These are phyloP conservation scores for Druceiella hillmani DNA, from an alignment of 2,888 invertebrate genomes.

Conservation along the genomic window DNA sequence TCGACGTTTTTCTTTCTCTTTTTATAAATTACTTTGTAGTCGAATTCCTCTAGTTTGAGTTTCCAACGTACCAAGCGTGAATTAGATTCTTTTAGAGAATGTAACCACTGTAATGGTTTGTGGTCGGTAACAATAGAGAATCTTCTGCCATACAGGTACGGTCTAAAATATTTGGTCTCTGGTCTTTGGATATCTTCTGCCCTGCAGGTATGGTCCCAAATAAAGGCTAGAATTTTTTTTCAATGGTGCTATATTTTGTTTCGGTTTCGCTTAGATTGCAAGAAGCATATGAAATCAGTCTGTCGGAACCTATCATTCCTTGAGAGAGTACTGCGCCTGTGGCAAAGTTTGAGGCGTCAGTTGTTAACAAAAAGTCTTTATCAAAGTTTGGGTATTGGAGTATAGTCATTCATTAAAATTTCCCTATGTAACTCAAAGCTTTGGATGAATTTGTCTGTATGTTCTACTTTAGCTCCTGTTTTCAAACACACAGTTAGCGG, in stretches of 20 bases:
- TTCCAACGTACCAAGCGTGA: not conserved
- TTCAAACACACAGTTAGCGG: conserved; percentile 17
- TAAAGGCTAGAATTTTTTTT: conserved; percentile 13
- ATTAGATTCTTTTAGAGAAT: conserved; percentile 1
- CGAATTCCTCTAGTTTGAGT: conserved; percentile 11
- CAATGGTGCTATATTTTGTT: conserved; percentile 22
- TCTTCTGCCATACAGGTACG: conserved; percentile 13
- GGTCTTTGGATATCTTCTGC: too few relatives aligned
- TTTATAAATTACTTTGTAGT: conserved; percentile 19
- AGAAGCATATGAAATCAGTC: conserved; percentile 25
- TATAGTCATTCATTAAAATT: conserved; percentile 16
- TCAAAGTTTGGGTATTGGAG: conserved; percentile 20
- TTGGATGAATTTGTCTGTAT: conserved; percentile 8
- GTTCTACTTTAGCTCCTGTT: conserved; percentile 8
- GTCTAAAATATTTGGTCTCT: conserved; percentile 14
- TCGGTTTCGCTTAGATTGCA: conserved; percentile 20
- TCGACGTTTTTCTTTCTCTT: conserved; percentile 15
- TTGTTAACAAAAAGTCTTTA: conserved; percentile 20
- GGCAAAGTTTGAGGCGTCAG: conserved; percentile 16
- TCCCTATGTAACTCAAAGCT: too few relatives aligned
- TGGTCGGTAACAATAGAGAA: conserved; percentile 4
- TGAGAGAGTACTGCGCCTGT: conserved; percentile 21
- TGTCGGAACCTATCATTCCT: conserved; percentile 10
- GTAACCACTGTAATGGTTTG: not conserved
- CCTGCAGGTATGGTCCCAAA: too few relatives aligned